Conservation (phyloP, 2,888 invertebrate genomes). For the Meiosimyza decipiens region DNA sequence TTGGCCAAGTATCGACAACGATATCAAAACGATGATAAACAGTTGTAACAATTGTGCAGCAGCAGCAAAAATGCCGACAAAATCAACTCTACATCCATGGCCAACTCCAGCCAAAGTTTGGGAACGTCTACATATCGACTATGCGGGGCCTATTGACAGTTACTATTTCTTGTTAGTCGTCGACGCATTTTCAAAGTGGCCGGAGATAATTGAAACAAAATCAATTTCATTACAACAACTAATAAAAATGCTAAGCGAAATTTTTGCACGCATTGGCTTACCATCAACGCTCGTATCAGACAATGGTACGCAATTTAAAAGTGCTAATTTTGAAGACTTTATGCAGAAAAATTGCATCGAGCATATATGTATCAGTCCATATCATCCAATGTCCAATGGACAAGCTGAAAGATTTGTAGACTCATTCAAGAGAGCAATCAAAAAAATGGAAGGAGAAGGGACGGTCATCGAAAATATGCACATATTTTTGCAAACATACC, state of each 20-base stretch:
- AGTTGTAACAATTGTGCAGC: constrained; percentile 50
- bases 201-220: constrained; percentile 55
- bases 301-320: constrained; percentile 37
- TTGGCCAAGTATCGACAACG: constrained; percentile 48
- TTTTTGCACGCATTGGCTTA: constrained; percentile 44
- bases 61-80: constrained; percentile 50
- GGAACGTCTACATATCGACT: constrained; percentile 57
- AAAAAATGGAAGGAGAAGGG: constrained; percentile 40
- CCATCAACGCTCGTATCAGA: constrained; percentile 36
- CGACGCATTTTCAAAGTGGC: constrained; percentile 65
- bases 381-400: constrained; percentile 45
- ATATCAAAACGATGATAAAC: constrained; percentile 49
- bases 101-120: constrained; percentile 51
- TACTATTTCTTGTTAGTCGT: constrained; percentile 57
- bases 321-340: no score
- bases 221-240: constrained; percentile 40
- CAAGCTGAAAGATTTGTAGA: constrained; percentile 47
- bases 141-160: constrained; percentile 59
- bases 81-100: constrained; percentile 47
- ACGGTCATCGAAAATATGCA: constrained; percentile 37
- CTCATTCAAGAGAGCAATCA: constrained; percentile 43
- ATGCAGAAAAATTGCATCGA: no score
- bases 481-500: constrained; percentile 42
- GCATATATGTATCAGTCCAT: constrained; percentile 35
- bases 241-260: constrained; percentile 40